Percentiles rank a stretch among this genome's conserved stretches.
Evolutionary conservation across 1,140 invertebrate species (phyloP).

Genomic region (Brachionus koreanus): DNA sequence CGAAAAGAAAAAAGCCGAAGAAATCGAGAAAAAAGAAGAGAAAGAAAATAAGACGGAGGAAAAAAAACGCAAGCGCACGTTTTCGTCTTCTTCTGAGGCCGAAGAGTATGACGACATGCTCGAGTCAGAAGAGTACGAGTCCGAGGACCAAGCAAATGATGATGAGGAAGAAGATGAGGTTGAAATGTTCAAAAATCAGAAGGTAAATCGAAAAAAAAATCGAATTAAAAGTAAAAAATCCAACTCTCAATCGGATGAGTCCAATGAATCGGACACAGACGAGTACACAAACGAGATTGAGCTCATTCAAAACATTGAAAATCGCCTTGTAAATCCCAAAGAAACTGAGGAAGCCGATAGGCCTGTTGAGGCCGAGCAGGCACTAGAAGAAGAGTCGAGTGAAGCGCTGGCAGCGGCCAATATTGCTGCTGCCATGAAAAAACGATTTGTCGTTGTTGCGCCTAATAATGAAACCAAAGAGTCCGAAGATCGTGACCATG

Average conservation of each 20-base stretch:
- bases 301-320: slow-evolving; percentile 41
- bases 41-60: neutral
- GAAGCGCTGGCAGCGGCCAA: slow-evolving; percentile 18
- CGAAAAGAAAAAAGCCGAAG: neutral
- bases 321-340: neutral
- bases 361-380: neutral
- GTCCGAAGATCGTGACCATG: neutral
- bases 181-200: slow-evolving; percentile 16
- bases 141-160: neutral
- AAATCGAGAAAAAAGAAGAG: neutral
- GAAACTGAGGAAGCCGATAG: neutral
- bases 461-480: neutral
- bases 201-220: neutral
- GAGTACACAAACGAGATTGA: slow-evolving; percentile 35
- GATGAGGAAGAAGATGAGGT: slow-evolving; percentile 9
- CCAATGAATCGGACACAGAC: slow-evolving; percentile 12
- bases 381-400: neutral
- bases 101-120: neutral
- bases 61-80: neutral
- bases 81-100: neutral
- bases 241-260: slow-evolving; percentile 12
- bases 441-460: slow-evolving; percentile 35
- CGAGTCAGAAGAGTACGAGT: slow-evolving; percentile 25
- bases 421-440: slow-evolving; percentile 39
- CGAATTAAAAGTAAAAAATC: neutral